These are phyloP conservation scores for Hyperoodon ampullatus DNA, from an alignment of 2,113 vertebrate species.

Conservation along the genomic window DNA sequence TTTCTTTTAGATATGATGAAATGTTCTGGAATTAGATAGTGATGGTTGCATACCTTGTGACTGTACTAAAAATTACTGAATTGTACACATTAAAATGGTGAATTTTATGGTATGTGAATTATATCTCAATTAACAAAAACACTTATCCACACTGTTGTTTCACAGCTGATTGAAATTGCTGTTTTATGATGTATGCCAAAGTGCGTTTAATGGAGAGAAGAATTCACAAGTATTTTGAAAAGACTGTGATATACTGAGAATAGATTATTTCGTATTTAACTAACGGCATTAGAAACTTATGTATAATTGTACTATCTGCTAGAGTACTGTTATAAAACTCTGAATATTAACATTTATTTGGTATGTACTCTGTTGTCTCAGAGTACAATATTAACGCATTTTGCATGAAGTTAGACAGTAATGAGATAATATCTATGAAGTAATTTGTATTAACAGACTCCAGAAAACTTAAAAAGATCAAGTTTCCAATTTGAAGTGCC, in stretches of 20 bases:
- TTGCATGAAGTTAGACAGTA: slow-evolving; percentile 10
- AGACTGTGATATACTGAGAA: background rate
- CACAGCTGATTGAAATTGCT: slow-evolving; percentile 3
- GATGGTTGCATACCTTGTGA: background rate
- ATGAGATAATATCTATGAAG: background rate
- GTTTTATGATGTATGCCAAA: background rate
- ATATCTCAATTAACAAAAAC: background rate
- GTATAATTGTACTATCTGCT: background rate
- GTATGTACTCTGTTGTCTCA: background rate
- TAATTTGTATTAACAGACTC: slow-evolving; percentile 27
- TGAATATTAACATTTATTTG: slow-evolving; percentile 2
- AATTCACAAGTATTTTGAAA: slow-evolving; percentile 17
- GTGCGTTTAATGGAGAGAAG: background rate
- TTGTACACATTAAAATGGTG: background rate
- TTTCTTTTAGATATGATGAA: background rate
- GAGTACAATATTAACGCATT: background rate
- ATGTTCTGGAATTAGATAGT: background rate
- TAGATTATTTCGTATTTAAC: slow-evolving; percentile 2
- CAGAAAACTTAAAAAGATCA: background rate
- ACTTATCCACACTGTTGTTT: background rate
- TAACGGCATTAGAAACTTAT: background rate
- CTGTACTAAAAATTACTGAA: background rate
- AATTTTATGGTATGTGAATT: background rate
- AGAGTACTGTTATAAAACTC: background rate
- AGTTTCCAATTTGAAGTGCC: background rate